phyloP scores from a whole-genome alignment of 2,888 invertebrate genomes.

The Chalcis sispes region DNA sequence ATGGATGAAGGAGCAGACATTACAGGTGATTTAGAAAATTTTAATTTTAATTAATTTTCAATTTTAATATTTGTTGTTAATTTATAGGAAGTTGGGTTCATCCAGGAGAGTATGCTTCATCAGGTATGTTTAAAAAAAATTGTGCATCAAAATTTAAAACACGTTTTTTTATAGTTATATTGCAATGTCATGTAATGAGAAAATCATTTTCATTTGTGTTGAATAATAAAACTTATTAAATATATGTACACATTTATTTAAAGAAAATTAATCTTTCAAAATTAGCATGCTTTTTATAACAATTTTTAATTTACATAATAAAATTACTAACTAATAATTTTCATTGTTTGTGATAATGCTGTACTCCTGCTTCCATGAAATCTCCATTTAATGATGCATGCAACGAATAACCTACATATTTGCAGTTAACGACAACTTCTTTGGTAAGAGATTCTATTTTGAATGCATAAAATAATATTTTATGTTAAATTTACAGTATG shows the following conservation, averaged over 20 bases:
- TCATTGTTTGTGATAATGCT: conserved; percentile 66
- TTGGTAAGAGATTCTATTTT: conserved; percentile 88
- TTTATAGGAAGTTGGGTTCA: conserved; percentile 95
- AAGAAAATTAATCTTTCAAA: too few species aligned
- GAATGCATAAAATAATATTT: conserved; percentile 35
- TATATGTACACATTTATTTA: background rate
- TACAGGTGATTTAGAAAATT: conserved; percentile 83
- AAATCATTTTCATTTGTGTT: too few species aligned
- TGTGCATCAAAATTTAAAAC: conserved; percentile 1
- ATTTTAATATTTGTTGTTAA: conserved; percentile 12
- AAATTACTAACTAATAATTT: conserved; percentile 67
- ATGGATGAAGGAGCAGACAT: conserved; percentile 93
- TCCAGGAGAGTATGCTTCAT: conserved; percentile 99
- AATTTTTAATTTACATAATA: too few species aligned
- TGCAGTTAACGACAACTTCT: conserved; percentile 99
- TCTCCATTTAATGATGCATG: conserved; percentile 72
- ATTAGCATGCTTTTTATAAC: too few species aligned
- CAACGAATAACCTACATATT: conserved; percentile 70
- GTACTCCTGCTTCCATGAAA: conserved; percentile 65
- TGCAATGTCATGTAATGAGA: conserved; percentile 17
- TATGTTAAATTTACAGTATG: conserved; percentile 42
- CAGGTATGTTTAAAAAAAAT: conserved; percentile 82
- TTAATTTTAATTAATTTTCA: conserved; percentile 14
- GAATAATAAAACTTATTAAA: too few species aligned
- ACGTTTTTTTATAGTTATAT: background rate